Evolutionary conservation across 37 sponge, comb jelly and placozoan genomes (phyloP).

Genomic region (Geodia barretti): DNA sequence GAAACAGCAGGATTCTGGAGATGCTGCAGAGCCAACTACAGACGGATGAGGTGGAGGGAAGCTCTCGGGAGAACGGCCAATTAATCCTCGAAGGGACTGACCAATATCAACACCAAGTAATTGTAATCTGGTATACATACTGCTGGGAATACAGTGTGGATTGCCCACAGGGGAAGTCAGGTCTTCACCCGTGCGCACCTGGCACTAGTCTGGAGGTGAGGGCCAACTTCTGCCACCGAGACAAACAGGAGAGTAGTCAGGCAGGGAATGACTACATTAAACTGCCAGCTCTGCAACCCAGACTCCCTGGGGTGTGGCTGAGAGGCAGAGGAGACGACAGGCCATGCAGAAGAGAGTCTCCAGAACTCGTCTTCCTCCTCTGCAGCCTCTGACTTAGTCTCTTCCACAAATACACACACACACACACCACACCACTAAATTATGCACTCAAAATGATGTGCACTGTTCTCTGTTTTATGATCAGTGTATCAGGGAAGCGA

Average conservation of each 20-base stretch:
- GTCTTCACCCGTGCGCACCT: too few relatives aligned
- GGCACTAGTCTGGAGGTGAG: too few relatives aligned
- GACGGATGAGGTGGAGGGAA: slow-evolving; percentile 32
- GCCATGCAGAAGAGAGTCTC: slow-evolving; percentile 36
- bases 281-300: slow-evolving; percentile 73
- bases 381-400: not conserved
- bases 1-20: slow-evolving; percentile 40
- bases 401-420: not conserved
- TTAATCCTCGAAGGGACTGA: too few relatives aligned
- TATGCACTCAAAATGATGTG: not conserved
- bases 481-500: too few relatives aligned
- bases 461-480: too few relatives aligned
- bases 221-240: too few relatives aligned
- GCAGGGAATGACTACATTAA: slow-evolving; percentile 55
- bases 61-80: too few relatives aligned
- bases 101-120: too few relatives aligned
- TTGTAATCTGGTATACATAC: too few relatives aligned
- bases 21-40: slow-evolving; percentile 18
- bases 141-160: too few relatives aligned
- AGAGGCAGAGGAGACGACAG: slow-evolving; percentile 57
- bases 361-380: not conserved
- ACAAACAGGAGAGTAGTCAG: too few relatives aligned
- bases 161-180: too few relatives aligned
- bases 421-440: not conserved
- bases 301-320: slow-evolving; percentile 34